Percentiles rank a stretch among this genome's conserved stretches.
These are phyloP conservation scores for Drosophila yakuba DNA, from an alignment of 1,140 invertebrate genomes.

Conservation along the genomic window DNA sequence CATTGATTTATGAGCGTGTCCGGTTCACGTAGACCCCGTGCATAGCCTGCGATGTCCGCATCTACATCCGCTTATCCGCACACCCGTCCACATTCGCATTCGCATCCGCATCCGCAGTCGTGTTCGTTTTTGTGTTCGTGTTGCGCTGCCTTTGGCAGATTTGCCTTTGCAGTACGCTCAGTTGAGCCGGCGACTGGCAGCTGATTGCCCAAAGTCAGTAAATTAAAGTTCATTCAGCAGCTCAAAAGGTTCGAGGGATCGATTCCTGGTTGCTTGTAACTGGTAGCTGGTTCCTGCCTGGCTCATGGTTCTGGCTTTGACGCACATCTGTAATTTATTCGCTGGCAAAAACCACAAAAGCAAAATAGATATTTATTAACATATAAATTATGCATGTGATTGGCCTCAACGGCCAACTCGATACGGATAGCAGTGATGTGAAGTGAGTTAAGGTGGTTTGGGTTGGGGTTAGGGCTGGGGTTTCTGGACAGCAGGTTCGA, in stretches of 20 bases:
- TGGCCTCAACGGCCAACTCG: slow-evolving; percentile 49
- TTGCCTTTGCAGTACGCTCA: slow-evolving; percentile 56
- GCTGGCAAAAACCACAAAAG: slow-evolving; percentile 78
- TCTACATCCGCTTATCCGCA: background rate
- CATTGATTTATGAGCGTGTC: slow-evolving; percentile 82
- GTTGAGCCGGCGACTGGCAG: slow-evolving; percentile 63
- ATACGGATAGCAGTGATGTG: background rate
- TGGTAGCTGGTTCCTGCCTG: slow-evolving; percentile 3
- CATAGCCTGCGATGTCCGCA: slow-evolving; percentile 40
- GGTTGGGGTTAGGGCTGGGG: background rate
- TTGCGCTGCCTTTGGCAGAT: slow-evolving; percentile 68
- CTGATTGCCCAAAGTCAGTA: slow-evolving; percentile 82
- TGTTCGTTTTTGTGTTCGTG: slow-evolving; percentile 39
- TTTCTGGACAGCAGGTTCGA: slow-evolving; percentile 28
- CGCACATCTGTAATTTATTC: slow-evolving; percentile 79
- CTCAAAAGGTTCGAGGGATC: slow-evolving; percentile 34
- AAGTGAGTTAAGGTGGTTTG: background rate
- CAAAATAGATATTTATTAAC: slow-evolving; percentile 83
- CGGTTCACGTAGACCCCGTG: slow-evolving; percentile 67
- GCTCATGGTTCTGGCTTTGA: slow-evolving; percentile 34
- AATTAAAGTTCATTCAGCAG: slow-evolving; percentile 75
- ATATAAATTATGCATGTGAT: slow-evolving; percentile 83
- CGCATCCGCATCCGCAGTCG: slow-evolving; percentile 22
- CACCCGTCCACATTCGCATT: slow-evolving; percentile 2
- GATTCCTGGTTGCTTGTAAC: slow-evolving; percentile 1